These are phyloP conservation scores for Apostichopus japonicus DNA, from an alignment of 35 echinoderm and acorn worm genomes.

Conservation along the genomic window DNA sequence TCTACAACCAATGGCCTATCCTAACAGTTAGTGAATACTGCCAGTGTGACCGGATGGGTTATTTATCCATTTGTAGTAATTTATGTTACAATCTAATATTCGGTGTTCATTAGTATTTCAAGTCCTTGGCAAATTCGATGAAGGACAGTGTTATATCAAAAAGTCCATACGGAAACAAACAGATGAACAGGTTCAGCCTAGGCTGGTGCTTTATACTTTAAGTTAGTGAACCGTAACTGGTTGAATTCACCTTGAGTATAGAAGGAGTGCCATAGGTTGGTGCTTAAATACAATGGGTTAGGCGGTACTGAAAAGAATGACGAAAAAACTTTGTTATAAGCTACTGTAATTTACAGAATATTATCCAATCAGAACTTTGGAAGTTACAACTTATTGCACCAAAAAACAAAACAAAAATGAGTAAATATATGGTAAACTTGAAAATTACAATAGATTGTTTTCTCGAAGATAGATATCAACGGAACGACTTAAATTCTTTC, in stretches of 20 bases:
- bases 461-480: background rate
- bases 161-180: too few relatives aligned
- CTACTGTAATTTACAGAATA: background rate
- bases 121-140: too few relatives aligned
- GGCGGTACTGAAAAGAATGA: background rate
- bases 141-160: too few relatives aligned
- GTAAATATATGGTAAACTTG: background rate
- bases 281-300: conserved; percentile 4
- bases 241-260: conserved; percentile 9
- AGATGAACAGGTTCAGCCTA: too few relatives aligned
- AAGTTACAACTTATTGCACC: background rate
- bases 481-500: conserved; percentile 13
- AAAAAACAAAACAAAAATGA: background rate
- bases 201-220: background rate
- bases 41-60: too few relatives aligned
- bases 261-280: conserved; percentile 29
- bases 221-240: background rate
- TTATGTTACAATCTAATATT: too few relatives aligned
- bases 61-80: too few relatives aligned
- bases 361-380: background rate
- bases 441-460: background rate
- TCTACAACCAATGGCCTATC: too few relatives aligned
- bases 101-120: too few relatives aligned
- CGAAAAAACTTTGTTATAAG: conserved; percentile 35
- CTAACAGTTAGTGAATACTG: too few relatives aligned